Conservation (phyloP, 2,888 invertebrate genomes). For the Tolmerus cingulatus region DNA sequence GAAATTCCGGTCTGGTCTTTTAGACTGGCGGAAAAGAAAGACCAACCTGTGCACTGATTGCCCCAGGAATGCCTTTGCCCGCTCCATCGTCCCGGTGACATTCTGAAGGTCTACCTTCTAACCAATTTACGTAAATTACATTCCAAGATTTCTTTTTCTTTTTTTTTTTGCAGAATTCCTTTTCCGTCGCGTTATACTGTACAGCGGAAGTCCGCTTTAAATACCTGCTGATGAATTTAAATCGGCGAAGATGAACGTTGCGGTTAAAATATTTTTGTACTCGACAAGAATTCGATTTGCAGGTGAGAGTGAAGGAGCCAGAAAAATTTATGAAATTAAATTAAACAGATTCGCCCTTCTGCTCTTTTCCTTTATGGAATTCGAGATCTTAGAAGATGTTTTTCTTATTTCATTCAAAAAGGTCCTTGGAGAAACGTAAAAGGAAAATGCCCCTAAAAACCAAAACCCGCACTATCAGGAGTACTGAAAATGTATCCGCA, state of each 20-base stretch:
- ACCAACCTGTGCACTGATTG: constrained; percentile 19
- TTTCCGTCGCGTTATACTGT: not conserved
- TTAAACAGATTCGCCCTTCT: not conserved
- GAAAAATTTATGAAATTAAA: not conserved
- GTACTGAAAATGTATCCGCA: not conserved
- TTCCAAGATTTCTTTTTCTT: constrained; percentile 2
- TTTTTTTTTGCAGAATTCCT: not conserved
- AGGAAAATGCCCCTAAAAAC: not conserved
- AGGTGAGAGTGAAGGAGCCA: not conserved
- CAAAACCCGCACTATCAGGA: not conserved
- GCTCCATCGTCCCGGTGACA: not conserved
- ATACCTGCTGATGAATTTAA: not conserved
- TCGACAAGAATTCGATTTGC: not conserved
- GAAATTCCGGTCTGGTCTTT: constrained; percentile 41
- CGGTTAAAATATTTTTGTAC: not conserved
- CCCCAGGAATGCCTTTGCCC: constrained; percentile 17
- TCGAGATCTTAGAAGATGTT: not conserved
- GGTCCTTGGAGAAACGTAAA: not conserved
- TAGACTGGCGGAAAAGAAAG: not conserved
- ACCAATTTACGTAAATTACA: constrained; percentile 40
- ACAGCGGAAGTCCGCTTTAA: not conserved
- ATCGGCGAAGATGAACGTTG: not conserved
- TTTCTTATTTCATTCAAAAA: not conserved
- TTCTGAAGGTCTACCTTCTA: constrained; percentile 11
- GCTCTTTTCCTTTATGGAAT: not conserved